A percentile compares a stretch with the other conserved stretches of the same genome.
phyloP scores from a whole-genome alignment of 2,113 vertebrate genomes.

The Ceyx melanurus region DNA sequence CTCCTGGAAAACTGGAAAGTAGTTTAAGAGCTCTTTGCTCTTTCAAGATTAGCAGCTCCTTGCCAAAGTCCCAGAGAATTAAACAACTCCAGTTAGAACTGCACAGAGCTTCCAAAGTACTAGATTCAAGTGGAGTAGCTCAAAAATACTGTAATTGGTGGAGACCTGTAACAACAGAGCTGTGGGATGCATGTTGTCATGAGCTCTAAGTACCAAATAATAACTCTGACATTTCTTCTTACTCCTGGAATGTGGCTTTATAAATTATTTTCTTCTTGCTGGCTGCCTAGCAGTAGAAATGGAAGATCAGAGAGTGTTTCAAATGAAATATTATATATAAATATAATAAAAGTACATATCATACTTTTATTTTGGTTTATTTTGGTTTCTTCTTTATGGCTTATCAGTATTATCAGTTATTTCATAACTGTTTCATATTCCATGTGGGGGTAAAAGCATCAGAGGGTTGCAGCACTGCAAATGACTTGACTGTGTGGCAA shows the following conservation, averaged over 20 bases:
- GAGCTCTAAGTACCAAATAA: neutral
- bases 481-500: too few relatives aligned
- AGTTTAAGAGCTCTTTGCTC: neutral
- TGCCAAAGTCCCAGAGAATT: neutral
- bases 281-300: neutral
- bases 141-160: neutral
- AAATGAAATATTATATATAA: neutral
- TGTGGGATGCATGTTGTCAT: neutral
- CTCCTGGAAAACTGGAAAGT: neutral
- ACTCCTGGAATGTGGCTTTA: neutral
- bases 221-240: neutral
- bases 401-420: neutral
- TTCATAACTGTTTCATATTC: neutral
- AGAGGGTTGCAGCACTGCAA: neutral
- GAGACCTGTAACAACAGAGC: neutral
- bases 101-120: neutral
- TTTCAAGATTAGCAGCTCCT: neutral
- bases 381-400: neutral
- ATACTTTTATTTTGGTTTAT: neutral
- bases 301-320: neutral
- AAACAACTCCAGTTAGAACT: neutral
- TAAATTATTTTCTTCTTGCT: neutral
- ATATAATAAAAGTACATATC: too few relatives aligned
- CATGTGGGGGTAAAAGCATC: neutral
- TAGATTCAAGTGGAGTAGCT: neutral